A percentile compares a stretch with the other conserved stretches of the same genome.
Conservation (phyloP, 2,113 vertebrate genomes). For the Hemiprocne comata region DNA sequence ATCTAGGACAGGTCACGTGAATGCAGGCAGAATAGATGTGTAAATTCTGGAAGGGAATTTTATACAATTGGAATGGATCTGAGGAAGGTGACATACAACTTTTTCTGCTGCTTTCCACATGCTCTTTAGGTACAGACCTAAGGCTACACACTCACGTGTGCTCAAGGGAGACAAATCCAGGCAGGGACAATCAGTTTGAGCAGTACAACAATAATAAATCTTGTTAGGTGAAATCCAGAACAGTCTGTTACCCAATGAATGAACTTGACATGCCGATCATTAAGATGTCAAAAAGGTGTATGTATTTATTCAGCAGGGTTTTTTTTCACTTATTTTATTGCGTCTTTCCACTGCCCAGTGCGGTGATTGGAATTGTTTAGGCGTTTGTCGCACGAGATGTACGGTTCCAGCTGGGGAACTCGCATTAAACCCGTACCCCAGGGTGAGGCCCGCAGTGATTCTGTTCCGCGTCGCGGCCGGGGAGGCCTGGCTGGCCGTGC, state of each 20-base stretch:
- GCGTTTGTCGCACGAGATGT: not conserved
- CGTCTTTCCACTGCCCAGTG: not conserved
- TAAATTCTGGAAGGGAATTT: not conserved
- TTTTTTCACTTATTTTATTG: not conserved
- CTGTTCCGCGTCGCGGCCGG: too few relatives aligned
- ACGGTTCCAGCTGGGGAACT: not conserved
- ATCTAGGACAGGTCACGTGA: rapidly evolving
- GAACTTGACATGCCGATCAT: rapidly evolving
- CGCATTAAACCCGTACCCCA: not conserved
- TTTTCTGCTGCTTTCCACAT: rapidly evolving
- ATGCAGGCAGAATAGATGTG: not conserved
- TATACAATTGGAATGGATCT: rapidly evolving
- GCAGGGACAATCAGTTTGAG: not conserved
- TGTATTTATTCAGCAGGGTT: conserved; percentile 29
- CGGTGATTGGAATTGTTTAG: not conserved
- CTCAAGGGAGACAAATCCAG: not conserved
- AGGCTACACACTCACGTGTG: rapidly evolving
- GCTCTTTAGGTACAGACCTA: rapidly evolving
- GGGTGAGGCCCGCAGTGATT: rapidly evolving
- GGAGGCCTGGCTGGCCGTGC: too few relatives aligned
- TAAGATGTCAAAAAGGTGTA: not conserved
- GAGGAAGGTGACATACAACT: rapidly evolving
- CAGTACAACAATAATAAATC: not conserved
- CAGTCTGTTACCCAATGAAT: not conserved
- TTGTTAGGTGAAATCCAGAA: not conserved